Evolutionary conservation across 2,888 invertebrate genomes (phyloP).

Genomic region (Acanthopleura granulata): DNA sequence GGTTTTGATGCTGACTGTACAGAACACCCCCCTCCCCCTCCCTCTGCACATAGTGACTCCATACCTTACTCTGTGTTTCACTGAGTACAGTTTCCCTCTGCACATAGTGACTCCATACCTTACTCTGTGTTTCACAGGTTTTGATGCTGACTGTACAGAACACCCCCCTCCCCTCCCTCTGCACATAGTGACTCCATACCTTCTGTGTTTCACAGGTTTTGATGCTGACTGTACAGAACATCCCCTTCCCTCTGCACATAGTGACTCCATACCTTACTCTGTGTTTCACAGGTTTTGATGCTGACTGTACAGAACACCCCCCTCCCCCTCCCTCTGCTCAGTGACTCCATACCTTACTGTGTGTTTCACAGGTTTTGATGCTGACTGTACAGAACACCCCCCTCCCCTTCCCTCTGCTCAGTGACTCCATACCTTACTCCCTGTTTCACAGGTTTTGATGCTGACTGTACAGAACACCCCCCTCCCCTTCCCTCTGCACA

Average conservation of each 20-base stretch:
- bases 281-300: slow-evolving; percentile 81
- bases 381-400: slow-evolving; percentile 98
- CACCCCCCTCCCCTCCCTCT: slow-evolving; percentile 95
- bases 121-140: slow-evolving; percentile 71
- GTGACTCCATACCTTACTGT: slow-evolving; percentile 75
- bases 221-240: slow-evolving; percentile 98
- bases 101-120: slow-evolving; percentile 66
- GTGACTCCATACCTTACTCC: slow-evolving; percentile 75
- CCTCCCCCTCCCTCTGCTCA: slow-evolving; percentile 92
- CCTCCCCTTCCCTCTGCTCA: slow-evolving; percentile 94
- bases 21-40: too few species aligned
- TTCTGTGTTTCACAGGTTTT: slow-evolving; percentile 74
- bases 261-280: slow-evolving; percentile 75
- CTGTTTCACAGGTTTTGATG: slow-evolving; percentile 81
- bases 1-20: too few species aligned
- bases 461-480: slow-evolving; percentile 98
- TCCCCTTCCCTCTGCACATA: slow-evolving; percentile 96
- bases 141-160: slow-evolving; percentile 98
- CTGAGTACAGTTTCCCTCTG: too few species aligned
- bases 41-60: not conserved
- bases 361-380: slow-evolving; percentile 81
- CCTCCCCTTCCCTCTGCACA: slow-evolving; percentile 95
- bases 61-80: too few species aligned
- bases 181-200: slow-evolving; percentile 75
- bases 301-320: slow-evolving; percentile 98